Percentiles rank a stretch among this genome's conserved stretches.
Evolutionary conservation across 2,797 vertebrate genomes (phyloP).

Genomic region (Parambassis ranga): DNA sequence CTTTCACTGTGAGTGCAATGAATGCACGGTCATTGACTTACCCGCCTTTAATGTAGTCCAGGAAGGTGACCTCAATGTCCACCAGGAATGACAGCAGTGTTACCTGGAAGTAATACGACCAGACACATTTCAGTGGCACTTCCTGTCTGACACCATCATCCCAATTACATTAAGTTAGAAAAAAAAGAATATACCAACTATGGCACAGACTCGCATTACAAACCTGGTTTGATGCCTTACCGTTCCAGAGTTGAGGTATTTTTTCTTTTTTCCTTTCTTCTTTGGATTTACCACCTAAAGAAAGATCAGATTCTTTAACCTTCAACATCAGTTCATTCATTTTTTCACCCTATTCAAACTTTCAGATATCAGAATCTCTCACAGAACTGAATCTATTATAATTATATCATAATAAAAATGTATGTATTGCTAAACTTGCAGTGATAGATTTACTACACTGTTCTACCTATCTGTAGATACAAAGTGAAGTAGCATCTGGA

Average conservation of each 20-base stretch:
- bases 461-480: no score
- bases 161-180: no score
- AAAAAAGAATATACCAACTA: no score
- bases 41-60: constrained; percentile 99
- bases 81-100: constrained; percentile 96
- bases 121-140: background rate
- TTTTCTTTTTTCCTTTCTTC: constrained; percentile 98
- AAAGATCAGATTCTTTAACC: background rate
- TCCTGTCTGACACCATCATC: no score
- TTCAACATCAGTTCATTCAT: background rate
- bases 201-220: background rate
- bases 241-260: constrained; percentile 97
- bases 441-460: no score
- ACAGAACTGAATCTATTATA: no score
- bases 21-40: constrained; percentile 72
- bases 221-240: constrained; percentile 68
- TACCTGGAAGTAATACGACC: constrained; percentile 80
- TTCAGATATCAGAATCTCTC: no score
- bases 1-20: background rate
- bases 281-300: constrained; percentile 95
- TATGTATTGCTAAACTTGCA: no score
- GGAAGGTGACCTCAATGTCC: constrained; percentile 96
- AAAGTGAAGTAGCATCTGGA: no score
- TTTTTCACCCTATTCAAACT: background rate
- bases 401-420: no score